These are phyloP conservation scores for Distichodus sexfasciatus DNA, from an alignment of 2,797 vertebrate genomes.

Conservation along the genomic window DNA sequence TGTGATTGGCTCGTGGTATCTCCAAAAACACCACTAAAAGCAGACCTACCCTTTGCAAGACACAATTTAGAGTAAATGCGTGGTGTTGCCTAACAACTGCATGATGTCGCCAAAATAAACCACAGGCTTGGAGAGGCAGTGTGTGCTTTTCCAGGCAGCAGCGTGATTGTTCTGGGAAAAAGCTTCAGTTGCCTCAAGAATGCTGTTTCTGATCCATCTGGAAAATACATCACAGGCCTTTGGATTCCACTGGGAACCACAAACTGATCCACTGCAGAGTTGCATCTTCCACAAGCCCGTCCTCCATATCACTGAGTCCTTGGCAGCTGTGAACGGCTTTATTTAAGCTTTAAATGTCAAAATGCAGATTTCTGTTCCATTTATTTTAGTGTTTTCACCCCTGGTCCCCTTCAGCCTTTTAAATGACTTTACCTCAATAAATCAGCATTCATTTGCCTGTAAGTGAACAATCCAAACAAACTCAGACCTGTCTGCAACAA, in stretches of 20 bases:
- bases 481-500: no score
- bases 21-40: no score
- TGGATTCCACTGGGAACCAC: not conserved
- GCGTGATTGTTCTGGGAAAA: constrained; percentile 25
- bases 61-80: not conserved
- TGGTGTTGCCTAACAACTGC: not conserved
- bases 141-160: not conserved
- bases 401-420: no score
- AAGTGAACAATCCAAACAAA: no score
- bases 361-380: no score
- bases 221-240: constrained; percentile 1
- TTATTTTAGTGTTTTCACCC: no score
- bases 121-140: not conserved
- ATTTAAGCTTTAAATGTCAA: no score
- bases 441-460: no score
- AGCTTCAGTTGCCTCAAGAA: not conserved
- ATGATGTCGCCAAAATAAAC: not conserved
- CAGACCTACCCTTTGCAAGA: not conserved
- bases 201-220: not conserved
- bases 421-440: no score
- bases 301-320: no score
- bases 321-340: no score
- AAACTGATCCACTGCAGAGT: not conserved
- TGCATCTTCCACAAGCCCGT: not conserved
- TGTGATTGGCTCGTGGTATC: no score